These are phyloP conservation scores for Orchesellides sinensis DNA, from an alignment of 2,888 invertebrate genomes.

Conservation along the genomic window DNA sequence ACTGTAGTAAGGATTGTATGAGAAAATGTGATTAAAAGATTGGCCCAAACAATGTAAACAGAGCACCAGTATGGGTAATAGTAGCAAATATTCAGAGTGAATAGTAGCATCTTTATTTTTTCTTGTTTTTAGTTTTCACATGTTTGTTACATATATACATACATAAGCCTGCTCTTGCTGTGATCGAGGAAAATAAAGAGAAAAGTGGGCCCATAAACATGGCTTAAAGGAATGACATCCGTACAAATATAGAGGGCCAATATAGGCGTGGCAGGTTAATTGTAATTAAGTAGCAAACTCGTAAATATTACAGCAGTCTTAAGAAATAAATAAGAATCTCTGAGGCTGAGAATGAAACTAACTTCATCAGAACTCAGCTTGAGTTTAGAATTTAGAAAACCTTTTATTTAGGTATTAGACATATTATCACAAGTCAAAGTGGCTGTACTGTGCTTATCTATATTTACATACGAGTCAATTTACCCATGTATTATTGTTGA, in stretches of 20 bases:
- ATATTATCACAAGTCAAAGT: no score
- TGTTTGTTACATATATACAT: not conserved
- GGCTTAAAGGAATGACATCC: conserved; percentile 44
- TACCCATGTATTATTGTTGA: no score
- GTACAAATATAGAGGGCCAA: conserved; percentile 53
- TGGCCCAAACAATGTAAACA: no score
- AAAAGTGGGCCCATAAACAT: conserved; percentile 56
- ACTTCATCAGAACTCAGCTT: not conserved
- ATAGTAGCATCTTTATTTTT: not conserved
- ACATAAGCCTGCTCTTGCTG: not conserved
- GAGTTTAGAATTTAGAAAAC: no score
- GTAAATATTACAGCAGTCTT: conserved; percentile 70
- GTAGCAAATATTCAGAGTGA: no score
- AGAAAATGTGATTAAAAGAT: conserved; percentile 6
- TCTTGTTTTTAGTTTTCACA: no score
- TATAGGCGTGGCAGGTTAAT: conserved; percentile 74
- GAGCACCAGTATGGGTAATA: no score
- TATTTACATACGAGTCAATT: no score
- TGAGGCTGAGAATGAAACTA: not conserved
- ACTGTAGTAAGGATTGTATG: not conserved
- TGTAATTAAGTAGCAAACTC: conserved; percentile 75
- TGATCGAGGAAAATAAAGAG: conserved; percentile 27
- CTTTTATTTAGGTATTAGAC: no score
- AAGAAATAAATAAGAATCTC: not conserved
- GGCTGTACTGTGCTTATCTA: not conserved